These are phyloP conservation scores for Vollenhovia emeryi DNA, from an alignment of 1,140 invertebrate species.

Conservation along the genomic window DNA sequence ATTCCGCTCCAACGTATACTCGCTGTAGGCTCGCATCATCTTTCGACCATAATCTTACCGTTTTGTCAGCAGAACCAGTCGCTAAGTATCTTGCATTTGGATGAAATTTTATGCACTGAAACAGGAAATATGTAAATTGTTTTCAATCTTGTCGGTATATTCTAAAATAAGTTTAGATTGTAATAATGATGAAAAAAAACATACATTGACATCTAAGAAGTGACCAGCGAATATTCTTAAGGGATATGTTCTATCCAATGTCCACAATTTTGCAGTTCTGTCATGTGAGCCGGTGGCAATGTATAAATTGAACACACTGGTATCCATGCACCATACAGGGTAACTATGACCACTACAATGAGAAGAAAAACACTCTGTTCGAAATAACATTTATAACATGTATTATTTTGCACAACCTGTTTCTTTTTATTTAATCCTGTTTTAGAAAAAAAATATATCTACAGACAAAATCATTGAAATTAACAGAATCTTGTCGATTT, in stretches of 20 bases:
- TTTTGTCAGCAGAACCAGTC: conserved; percentile 91
- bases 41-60: conserved; percentile 91
- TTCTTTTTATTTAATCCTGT: background rate
- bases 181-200: conserved; percentile 66
- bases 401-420: background rate
- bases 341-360: conserved; percentile 91
- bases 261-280: conserved; percentile 94
- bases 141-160: background rate
- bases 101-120: conserved; percentile 92
- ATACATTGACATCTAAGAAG: conserved; percentile 92
- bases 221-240: conserved; percentile 94
- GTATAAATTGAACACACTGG: conserved; percentile 90
- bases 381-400: conserved; percentile 54
- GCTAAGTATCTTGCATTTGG: conserved; percentile 93
- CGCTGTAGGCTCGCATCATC: conserved; percentile 87
- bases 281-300: conserved; percentile 94
- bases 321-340: conserved; percentile 94
- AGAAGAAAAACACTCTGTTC: conserved; percentile 39
- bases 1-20: conserved; percentile 87
- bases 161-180: background rate
- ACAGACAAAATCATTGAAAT: background rate
- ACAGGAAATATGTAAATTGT: conserved; percentile 62
- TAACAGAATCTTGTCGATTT: background rate
- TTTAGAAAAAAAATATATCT: background rate
- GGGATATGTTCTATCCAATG: conserved; percentile 92